These are phyloP conservation scores for Apamea anceps DNA, from an alignment of 2,888 invertebrate genomes.

Conservation along the genomic window DNA sequence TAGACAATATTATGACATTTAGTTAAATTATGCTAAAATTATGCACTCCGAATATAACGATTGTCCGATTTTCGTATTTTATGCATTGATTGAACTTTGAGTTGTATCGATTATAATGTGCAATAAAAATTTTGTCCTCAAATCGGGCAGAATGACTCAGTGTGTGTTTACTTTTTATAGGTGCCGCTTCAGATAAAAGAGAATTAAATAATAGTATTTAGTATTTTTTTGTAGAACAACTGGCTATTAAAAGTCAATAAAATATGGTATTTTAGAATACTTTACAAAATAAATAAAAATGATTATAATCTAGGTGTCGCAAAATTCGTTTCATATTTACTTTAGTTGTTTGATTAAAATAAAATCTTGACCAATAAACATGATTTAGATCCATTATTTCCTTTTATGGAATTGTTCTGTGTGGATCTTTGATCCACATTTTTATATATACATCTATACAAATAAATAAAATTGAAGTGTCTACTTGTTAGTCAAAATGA, in stretches of 20 bases:
- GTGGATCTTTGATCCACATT: neutral
- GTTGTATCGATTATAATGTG: constrained; percentile 49
- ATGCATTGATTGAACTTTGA: constrained; percentile 65
- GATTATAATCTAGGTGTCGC: constrained; percentile 27
- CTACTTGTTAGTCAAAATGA: neutral
- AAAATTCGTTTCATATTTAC: constrained; percentile 11
- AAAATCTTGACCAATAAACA: constrained; percentile 15
- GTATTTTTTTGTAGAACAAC: constrained; percentile 20
- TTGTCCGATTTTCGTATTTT: constrained; percentile 68
- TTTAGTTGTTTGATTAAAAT: constrained; percentile 1
- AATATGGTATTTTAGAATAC: constrained; percentile 30
- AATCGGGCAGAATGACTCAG: constrained; percentile 44
- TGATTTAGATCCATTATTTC: constrained; percentile 13
- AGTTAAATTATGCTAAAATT: constrained; percentile 70
- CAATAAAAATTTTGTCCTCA: constrained; percentile 57
- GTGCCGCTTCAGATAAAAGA: constrained; percentile 44
- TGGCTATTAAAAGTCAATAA: constrained; percentile 56
- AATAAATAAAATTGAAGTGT: neutral
- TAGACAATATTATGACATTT: constrained; percentile 71
- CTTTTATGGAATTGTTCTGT: constrained; percentile 15
- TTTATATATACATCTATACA: neutral
- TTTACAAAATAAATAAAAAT: constrained; percentile 12
- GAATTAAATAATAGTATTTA: constrained; percentile 29
- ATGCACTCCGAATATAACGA: constrained; percentile 66
- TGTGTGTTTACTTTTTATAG: constrained; percentile 44